Percentiles rank a stretch among this genome's conserved stretches.
These are phyloP conservation scores for Metopolophium dirhodum DNA, from an alignment of 1,140 invertebrate genomes.

Conservation along the genomic window DNA sequence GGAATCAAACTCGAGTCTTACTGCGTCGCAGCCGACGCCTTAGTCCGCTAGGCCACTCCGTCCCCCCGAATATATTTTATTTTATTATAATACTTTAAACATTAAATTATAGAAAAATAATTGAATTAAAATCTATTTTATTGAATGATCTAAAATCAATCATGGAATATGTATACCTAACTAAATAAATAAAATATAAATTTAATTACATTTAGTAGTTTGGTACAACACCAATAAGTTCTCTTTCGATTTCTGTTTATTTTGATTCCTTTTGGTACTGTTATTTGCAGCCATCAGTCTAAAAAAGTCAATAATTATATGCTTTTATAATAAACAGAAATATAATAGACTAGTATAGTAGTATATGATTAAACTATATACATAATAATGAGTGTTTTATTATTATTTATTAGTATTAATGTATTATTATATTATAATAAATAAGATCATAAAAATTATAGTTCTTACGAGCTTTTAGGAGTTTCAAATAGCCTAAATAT, in stretches of 20 bases:
- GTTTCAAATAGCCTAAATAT: conserved; percentile 48
- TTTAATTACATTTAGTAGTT: conserved; percentile 52
- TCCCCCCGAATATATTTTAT: background rate
- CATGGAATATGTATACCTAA: background rate
- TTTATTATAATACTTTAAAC: background rate
- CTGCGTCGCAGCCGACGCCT: too few relatives aligned
- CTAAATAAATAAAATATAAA: background rate
- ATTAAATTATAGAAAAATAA: background rate
- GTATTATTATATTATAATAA: background rate
- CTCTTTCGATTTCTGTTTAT: conserved; percentile 34
- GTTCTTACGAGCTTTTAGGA: conserved; percentile 18
- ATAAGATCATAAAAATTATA: background rate
- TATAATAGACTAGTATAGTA: background rate
- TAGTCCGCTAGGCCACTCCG: too few relatives aligned
- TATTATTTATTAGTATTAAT: too few relatives aligned
- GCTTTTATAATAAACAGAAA: background rate
- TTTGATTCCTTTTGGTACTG: background rate
- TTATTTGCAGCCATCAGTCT: background rate
- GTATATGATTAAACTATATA: background rate
- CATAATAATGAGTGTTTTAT: background rate
- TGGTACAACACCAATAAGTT: conserved; percentile 23
- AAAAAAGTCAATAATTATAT: conserved; percentile 18
- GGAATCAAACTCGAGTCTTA: too few relatives aligned
- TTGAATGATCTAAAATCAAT: background rate
- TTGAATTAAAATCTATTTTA: background rate